Evolutionary conservation across 2,113 vertebrate genomes (phyloP).

Genomic region (Dipodomys spectabilis): DNA sequence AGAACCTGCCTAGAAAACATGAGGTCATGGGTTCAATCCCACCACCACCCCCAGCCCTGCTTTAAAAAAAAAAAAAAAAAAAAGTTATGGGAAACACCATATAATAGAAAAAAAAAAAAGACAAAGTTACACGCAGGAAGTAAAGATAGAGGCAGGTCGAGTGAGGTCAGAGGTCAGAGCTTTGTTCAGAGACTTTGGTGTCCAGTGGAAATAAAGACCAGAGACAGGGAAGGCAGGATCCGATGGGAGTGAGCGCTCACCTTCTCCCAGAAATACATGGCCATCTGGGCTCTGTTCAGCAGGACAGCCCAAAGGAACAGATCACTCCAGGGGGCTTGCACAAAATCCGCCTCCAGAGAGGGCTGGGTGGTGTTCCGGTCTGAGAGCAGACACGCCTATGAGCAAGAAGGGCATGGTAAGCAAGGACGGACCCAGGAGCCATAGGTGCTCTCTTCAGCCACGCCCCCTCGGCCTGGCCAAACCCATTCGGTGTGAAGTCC

Average conservation of each 20-base stretch:
- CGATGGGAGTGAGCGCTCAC: slow-evolving; percentile 77
- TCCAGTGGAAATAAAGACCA: not conserved
- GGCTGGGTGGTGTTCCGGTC: slow-evolving; percentile 57
- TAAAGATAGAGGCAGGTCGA: accelerated
- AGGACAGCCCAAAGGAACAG: slow-evolving; percentile 93
- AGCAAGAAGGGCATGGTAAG: not conserved
- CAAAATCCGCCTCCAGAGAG: slow-evolving; percentile 57
- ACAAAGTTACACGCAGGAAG: accelerated
- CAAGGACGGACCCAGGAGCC: not conserved
- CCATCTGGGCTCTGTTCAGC: slow-evolving; percentile 91
- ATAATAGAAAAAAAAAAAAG: not conserved
- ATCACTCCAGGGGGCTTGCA: slow-evolving; percentile 87
- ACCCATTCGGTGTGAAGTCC: accelerated
- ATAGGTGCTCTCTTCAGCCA: too few species aligned
- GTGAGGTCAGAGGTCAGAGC: not conserved
- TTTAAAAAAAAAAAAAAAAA: not conserved
- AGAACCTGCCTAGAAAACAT: not conserved
- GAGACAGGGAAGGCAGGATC: not conserved
- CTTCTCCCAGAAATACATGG: slow-evolving; percentile 94
- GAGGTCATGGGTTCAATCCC: not conserved
- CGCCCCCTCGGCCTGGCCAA: accelerated
- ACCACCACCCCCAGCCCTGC: too few species aligned
- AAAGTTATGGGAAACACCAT: not conserved
- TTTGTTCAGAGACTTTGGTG: accelerated
- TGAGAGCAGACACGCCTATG: slow-evolving; percentile 76